Evolutionary conservation across 2,113 vertebrate genomes (phyloP), one percentile per base, ranked within the genome.

Genomic region (Anarhynchus alexandrinus): DNA sequence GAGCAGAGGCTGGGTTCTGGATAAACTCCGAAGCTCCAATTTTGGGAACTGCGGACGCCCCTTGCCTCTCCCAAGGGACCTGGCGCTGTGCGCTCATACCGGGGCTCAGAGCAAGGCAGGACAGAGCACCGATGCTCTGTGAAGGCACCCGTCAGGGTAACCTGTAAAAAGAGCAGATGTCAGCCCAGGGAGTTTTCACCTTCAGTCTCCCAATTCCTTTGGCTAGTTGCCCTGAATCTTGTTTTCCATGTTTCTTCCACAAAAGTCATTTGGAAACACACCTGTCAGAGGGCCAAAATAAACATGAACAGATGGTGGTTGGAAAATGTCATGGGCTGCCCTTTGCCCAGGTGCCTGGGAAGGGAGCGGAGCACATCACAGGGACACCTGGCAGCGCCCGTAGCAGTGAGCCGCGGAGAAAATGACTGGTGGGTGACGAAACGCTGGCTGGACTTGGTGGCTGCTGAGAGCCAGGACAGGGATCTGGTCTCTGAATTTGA

Each of bases 81-180:
- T 4, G 2, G 38, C 2, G 2, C 34, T 30, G 42, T 1, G 1
- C 1, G 3, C 15, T 90, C 0, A 0, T 67, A 17, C 15, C 1
- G 1, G 61, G 42, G 34, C 43, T 81, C 64, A 64, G 51, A 61
- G 67, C 25, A 58, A 66, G 49, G 36, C 59, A 81, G 76, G 61
- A 78, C 1, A 26, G 32, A 77, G 42, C 47, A 14, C 14, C 8
- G 11, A 18, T 4, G 42, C 15, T 17, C 42, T 47, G 61, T 15
- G 29, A 16, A 34, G n/a, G 57, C 25, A 20, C n/a, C 57, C 57
- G 5, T 40, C 43, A 49, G 17, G 23, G 17, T 51, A 43, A 43
- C 45, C 73, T 18, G 18, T 55, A 52, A 32, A 79, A 55, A 49
- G 23, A 59, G 40, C 42, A 61, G 45, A 76, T 57, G 32, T 82